Percentiles rank a stretch among this genome's conserved stretches.
These are phyloP conservation scores for Hiodon alosoides DNA, from an alignment of 2,113 vertebrate species.

Conservation along the genomic window DNA sequence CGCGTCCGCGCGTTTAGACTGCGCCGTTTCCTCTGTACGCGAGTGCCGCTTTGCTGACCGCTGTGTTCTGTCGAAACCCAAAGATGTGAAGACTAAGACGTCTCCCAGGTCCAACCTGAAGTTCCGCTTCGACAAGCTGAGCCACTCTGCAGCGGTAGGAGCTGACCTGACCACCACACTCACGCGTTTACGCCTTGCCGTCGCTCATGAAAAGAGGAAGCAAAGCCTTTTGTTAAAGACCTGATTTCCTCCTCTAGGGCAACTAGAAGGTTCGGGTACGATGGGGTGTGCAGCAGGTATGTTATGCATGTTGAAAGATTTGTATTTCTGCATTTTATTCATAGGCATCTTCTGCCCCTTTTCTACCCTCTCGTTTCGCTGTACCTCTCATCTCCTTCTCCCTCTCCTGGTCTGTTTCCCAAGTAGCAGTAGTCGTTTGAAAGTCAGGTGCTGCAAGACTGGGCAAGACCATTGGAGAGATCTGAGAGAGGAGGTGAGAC, in stretches of 20 bases:
- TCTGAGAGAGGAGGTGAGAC: not conserved
- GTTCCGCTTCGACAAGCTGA: conserved; percentile 89
- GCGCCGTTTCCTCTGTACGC: too few species aligned
- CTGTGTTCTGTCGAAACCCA: conserved; percentile 6
- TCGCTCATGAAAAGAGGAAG: not conserved
- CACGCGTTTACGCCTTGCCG: not conserved
- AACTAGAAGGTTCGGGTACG: conserved; percentile 27
- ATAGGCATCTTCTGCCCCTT: not conserved
- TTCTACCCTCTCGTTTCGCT: not conserved
- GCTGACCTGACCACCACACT: not conserved
- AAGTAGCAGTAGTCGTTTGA: conserved; percentile 5
- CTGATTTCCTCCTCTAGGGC: conserved; percentile 37
- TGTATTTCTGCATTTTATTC: too few species aligned
- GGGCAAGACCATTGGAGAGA: not conserved
- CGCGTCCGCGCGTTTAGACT: too few species aligned
- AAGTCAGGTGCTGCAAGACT: conserved; percentile 5
- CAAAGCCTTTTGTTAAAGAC: not conserved
- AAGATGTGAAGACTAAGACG: conserved; percentile 82
- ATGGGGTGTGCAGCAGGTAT: not conserved
- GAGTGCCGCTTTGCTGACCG: conserved; percentile 6
- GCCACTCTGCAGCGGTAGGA: conserved; percentile 74
- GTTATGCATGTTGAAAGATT: not conserved
- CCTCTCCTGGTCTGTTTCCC: not conserved
- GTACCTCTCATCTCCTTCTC: not conserved
- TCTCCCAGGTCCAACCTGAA: conserved; percentile 88